Base-by-base conservation (phyloP, 1,140 invertebrate species). In the Brachionus koreanus region DNA sequence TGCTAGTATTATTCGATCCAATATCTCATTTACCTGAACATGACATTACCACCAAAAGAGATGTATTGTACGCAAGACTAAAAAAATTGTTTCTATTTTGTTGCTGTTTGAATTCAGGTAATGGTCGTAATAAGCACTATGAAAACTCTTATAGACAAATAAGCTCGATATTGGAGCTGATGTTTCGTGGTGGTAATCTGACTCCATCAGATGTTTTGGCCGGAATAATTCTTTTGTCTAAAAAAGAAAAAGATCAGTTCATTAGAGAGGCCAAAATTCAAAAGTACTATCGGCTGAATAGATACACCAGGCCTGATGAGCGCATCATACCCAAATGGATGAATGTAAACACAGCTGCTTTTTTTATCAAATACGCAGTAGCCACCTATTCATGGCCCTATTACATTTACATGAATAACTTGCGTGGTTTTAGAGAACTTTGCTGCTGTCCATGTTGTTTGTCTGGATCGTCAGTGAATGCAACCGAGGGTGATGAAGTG, bases 361-460 rank as follows among this genome's bases (percentile, higher is more conserved):
- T 61, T 61, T 79, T 39, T 2, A 39, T 79, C 12, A 57, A 65
- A 37, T 79, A 79, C 29, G 76, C 76, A 19, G 49, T 65, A 9
- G 76, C 76, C 10, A 79, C 76, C 19, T 79, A 79, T 13, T 61
- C 76, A 13, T 79, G 76, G 76, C 49, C 76, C 12, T 79, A 79
- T 23, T 79, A 61, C 76, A 79, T 79, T 79, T 79, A 79, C 39
- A 79, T 79, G 76, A 23, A 79, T 37, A 79, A 79, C 33, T 39
- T 79, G 29, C 29, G 49, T 2, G 76, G 76, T 16, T 79, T 57
- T 33, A 39, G 61, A 13, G 49, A 79, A 2, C 19, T 79, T 9
- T 79, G 35, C 39, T 79, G 76, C 49, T 42, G 33, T 57, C 3
- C n/a, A 3, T 77, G 75, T 33, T 77, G 75, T 77, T 16, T 42